Evolutionary conservation across 1,140 invertebrate genomes (phyloP), one percentile per base, ranked within the genome.

Genomic region (Pseudoatta argentina): DNA sequence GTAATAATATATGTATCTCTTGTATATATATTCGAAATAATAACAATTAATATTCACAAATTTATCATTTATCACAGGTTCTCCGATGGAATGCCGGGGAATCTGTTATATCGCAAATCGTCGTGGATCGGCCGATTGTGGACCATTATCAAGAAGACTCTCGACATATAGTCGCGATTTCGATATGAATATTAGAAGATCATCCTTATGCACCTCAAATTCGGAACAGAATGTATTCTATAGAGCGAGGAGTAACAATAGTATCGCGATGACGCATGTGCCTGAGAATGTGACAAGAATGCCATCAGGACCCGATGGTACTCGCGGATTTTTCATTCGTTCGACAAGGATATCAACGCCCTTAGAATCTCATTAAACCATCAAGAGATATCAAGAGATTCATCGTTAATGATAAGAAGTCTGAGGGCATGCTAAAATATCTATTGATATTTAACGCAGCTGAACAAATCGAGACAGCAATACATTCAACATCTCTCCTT

Each of bases 251-350:
- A 96, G 96, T 86, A 96, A 96, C 87, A 96, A 96, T 72, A 93
- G 93, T 81, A 92, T 95, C 53, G 94, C 95, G 5, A 94, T 94
- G 73, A 90, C 92, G 8, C 96, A 96, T 89, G 88, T 96, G 24
- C 95, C 96, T 21, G 97, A 97, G 67, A 97, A 97, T 87, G 96
- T 98, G 18, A 95, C 98, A n/a, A 96, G 98, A 53, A 96, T 97
- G 93, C 98, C 98, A 0, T 96, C 96, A 81, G 98, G 98, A 8
- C 98, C 98, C 4, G 98, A 98, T 94, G 98, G 98, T 30, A 97
- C 97, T 34, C 96, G 96, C 71, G 98, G 98, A 44, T 98, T 98
- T 90, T 98, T 98, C 89, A 93, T 92, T 21, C 90, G 94, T 83
- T 89, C 90, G 0, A 64, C 89, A 0, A 93, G 88, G 87, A 72